Evolutionary conservation across 2,888 invertebrate genomes (phyloP).

Genomic region (Caenorhabditis panamensis): DNA sequence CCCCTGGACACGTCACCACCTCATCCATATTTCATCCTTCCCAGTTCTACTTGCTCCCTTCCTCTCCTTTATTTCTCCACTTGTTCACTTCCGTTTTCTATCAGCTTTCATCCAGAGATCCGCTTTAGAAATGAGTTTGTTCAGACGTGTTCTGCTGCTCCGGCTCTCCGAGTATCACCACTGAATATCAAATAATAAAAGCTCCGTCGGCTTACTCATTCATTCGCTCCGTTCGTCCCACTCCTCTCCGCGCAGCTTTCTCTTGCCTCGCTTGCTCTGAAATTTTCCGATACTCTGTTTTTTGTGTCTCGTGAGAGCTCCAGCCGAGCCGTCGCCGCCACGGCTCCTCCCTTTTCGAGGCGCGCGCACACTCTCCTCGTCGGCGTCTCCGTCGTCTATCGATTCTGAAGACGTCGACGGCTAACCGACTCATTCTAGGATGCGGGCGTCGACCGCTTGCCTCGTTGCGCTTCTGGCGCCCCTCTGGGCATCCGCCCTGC

Average conservation of each 20-base stretch:
- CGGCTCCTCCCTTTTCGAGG: slow-evolving; percentile 4
- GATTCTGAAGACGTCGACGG: slow-evolving; percentile 37
- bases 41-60: neutral
- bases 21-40: neutral
- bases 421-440: slow-evolving; percentile 44
- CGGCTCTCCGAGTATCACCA: slow-evolving; percentile 2
- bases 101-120: slow-evolving; percentile 14
- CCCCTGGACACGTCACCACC: neutral
- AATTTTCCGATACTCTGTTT: slow-evolving; percentile 31
- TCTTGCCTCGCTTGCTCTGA: slow-evolving; percentile 16
- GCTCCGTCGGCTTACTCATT: neutral
- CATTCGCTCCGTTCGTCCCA: slow-evolving; percentile 12
- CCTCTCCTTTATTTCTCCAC: neutral
- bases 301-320: slow-evolving; percentile 12
- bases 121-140: slow-evolving; percentile 6
- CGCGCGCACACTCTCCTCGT: slow-evolving; percentile 14
- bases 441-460: slow-evolving; percentile 45
- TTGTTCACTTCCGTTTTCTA: neutral
- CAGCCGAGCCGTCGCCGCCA: neutral
- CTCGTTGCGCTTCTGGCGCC: slow-evolving; percentile 40
- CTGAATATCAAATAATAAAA: slow-evolving; percentile 13
- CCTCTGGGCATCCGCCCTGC: slow-evolving; percentile 20
- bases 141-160: too few species aligned
- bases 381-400: slow-evolving; percentile 31
- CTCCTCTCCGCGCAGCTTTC: neutral